Conservation (phyloP, 2,113 vertebrate species). For the Cettia cetti region DNA sequence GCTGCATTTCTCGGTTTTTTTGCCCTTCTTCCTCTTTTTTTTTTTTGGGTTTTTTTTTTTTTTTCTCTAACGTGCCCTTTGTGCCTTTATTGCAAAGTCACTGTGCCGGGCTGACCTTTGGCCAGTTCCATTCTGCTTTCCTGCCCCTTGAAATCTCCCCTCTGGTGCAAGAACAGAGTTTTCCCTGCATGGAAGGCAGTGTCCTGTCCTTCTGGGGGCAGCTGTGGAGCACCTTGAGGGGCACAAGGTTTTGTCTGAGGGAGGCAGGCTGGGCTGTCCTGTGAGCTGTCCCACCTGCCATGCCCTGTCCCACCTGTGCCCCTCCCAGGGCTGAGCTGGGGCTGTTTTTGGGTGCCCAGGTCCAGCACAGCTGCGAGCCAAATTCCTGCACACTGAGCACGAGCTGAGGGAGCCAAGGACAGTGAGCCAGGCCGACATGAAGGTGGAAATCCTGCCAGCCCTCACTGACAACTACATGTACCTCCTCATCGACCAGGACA, state of each 20-base stretch:
- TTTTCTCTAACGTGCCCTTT: neutral
- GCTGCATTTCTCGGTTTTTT: neutral
- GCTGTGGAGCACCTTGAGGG: neutral
- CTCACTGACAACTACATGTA: slow-evolving; percentile 99
- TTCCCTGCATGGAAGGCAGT: neutral
- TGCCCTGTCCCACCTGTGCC: neutral
- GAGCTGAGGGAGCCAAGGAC: slow-evolving; percentile 68
- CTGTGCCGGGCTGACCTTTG: slow-evolving; percentile 8
- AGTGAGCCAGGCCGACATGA: slow-evolving; percentile 82
- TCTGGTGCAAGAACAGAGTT: rapidly evolving
- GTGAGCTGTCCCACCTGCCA: neutral
- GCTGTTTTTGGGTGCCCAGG: slow-evolving; percentile 61
- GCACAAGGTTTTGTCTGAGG: neutral
- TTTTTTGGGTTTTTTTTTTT: neutral
- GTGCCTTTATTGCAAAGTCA: neutral
- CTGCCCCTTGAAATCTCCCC: neutral
- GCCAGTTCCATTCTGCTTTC: neutral
- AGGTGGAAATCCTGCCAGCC: slow-evolving; percentile 88
- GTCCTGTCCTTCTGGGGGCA: rapidly evolving
- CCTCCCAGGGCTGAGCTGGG: neutral
- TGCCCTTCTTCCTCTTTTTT: rapidly evolving
- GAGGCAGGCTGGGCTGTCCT: neutral
- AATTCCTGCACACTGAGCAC: slow-evolving; percentile 47
- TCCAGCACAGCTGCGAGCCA: slow-evolving; percentile 57
- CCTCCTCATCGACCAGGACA: slow-evolving; percentile 88